Conservation (phyloP, 2,113 vertebrate genomes). For the Lampris megalopsis region DNA sequence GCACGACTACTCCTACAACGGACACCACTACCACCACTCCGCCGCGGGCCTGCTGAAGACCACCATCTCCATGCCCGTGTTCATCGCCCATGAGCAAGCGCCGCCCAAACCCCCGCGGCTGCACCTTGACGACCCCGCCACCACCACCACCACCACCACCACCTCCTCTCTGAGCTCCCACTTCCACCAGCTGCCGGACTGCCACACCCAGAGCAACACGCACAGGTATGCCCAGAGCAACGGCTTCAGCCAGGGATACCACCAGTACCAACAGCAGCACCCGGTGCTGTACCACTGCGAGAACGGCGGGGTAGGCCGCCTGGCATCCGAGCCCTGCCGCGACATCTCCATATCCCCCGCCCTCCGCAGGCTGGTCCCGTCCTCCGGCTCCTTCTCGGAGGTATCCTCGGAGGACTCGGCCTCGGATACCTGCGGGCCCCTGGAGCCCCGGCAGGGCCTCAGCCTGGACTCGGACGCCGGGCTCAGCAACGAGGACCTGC, state of each 20-base stretch:
- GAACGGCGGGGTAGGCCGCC: conserved; percentile 49
- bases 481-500: conserved; percentile 84
- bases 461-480: conserved; percentile 79
- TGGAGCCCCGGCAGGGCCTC: conserved; percentile 71
- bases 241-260: not conserved
- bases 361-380: conserved; percentile 73
- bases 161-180: too few relatives aligned
- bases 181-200: too few relatives aligned
- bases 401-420: conserved; percentile 83
- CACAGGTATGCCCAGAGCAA: conserved; percentile 17
- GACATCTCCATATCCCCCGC: conserved; percentile 74
- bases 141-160: conserved; percentile 24
- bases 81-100: conserved; percentile 80
- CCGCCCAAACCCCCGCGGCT: conserved; percentile 87
- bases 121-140: conserved; percentile 79
- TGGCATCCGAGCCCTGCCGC: conserved; percentile 60
- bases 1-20: conserved; percentile 62
- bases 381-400: conserved; percentile 80
- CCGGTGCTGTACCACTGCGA: conserved; percentile 66
- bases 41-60: conserved; percentile 76
- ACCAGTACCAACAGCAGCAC: conserved; percentile 51
- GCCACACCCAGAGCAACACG: not conserved
- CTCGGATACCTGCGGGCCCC: conserved; percentile 72
- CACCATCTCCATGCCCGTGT: conserved; percentile 83
- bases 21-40: conserved; percentile 58